Evolutionary conservation across 2,797 vertebrate species (phyloP), one percentile per base, ranked within the genome.

Genomic region (Hirundo rustica): DNA sequence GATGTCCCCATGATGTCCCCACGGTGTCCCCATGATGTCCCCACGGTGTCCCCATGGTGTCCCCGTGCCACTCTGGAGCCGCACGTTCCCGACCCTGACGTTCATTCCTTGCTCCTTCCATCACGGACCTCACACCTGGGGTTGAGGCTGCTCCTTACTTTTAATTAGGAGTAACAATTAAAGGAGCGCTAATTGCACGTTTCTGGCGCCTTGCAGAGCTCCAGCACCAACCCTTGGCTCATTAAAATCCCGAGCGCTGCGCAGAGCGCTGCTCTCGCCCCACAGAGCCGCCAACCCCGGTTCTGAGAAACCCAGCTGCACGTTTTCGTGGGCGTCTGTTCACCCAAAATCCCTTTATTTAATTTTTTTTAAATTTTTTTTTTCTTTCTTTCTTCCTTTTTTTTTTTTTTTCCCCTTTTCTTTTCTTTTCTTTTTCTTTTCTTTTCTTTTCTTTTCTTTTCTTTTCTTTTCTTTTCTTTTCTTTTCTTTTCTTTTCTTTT

Each of bases 81-180:
- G 4, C 67, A 44, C 42, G 8, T 44, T 44, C 42, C 42, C 42
- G 7, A 16, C 42, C 44, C 44, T 19, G 44, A 9, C 44, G 1
- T 53, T 75, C 70, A n/a, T 75, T 42, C 90, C 54, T 73, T 3
- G 32, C 82, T 16, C 70, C 68, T 88, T 58, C 66, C 61, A 32
- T 90, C 80, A 29, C 2, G 2, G 50, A 15, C 65, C 40, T 72
- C 20, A 5, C 47, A 13, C 29, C n/a, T 9, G 62, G 65, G 14
- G 38, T 9, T 10, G 71, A 61, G 81, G 78, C 36, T n/a, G 53
- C 82, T 94, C 0, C 8, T 72, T 75, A 32, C 58, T 95, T 95
- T 94, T 95, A 92, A 96, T 95, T 80, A 91, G 80, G 26, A 85
- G 32, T 2, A 30, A 23, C 74, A 88, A 93, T 75, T 86, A 90